Conservation (phyloP, 1,140 invertebrate genomes). For the Drosophila lowei region DNA sequence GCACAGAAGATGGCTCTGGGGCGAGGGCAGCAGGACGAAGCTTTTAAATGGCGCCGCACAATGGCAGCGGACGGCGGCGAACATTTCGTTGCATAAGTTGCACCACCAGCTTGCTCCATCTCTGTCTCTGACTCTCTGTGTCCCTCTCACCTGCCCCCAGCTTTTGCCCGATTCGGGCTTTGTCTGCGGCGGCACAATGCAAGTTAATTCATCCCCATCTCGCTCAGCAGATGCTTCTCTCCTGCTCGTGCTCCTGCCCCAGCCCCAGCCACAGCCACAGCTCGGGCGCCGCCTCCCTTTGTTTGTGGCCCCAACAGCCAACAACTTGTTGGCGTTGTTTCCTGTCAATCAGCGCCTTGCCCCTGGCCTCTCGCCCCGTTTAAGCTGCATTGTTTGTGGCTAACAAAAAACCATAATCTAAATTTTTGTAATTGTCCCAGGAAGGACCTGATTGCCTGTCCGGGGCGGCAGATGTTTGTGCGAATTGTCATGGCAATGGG, state of each 20-base stretch:
- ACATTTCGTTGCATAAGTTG: slow-evolving; percentile 65
- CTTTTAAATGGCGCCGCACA: slow-evolving; percentile 49
- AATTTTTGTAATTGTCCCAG: slow-evolving; percentile 49
- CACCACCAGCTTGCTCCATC: slow-evolving; percentile 7
- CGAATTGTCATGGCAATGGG: no score
- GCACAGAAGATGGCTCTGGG: slow-evolving; percentile 20
- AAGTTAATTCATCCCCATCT: slow-evolving; percentile 53
- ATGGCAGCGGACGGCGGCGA: slow-evolving; percentile 29
- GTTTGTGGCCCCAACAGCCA: slow-evolving; percentile 41
- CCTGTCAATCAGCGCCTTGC: slow-evolving; percentile 38
- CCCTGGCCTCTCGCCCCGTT: neutral
- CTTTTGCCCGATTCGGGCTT: slow-evolving; percentile 28
- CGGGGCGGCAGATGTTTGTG: neutral
- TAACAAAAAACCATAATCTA: slow-evolving; percentile 36
- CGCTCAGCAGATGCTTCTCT: slow-evolving; percentile 36
- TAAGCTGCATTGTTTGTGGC: slow-evolving; percentile 39
- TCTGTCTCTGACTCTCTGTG: neutral
- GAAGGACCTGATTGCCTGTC: slow-evolving; percentile 33
- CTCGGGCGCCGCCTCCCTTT: slow-evolving; percentile 13
- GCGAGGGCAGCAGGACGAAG: slow-evolving; percentile 8
- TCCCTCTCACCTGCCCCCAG: neutral
- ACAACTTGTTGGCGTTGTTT: slow-evolving; percentile 62
- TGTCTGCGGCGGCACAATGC: slow-evolving; percentile 53
- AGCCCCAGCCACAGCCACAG: neutral
- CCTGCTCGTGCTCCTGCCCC: neutral